These are phyloP conservation scores for Cremastobaeus sp. DNA, from an alignment of 2,888 invertebrate species.

Conservation along the genomic window DNA sequence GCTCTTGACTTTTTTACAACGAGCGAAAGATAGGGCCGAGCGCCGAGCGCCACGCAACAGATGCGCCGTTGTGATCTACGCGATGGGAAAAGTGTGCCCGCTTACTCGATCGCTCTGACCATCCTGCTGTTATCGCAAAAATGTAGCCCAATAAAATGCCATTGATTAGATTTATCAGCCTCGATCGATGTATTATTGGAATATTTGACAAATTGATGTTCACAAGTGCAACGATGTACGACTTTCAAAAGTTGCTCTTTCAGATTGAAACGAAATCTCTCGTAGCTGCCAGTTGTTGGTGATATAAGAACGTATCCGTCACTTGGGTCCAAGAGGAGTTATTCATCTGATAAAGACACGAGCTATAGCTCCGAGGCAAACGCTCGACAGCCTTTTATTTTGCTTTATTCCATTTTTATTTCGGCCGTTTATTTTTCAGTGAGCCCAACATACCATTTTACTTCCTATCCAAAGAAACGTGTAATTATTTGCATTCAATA, in stretches of 20 bases:
- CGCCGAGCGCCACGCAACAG: conserved; percentile 51
- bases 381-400: no score
- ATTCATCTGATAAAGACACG: conserved; percentile 65
- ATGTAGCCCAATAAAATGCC: no score
- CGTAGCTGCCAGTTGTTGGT: conserved; percentile 54
- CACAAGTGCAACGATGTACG: no score
- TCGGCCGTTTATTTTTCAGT: conserved; percentile 71
- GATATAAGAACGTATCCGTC: conserved; percentile 59
- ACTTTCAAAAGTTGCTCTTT: no score
- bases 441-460: conserved; percentile 63
- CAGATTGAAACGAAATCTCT: conserved; percentile 38
- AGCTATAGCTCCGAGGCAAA: no score
- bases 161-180: neutral
- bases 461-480: conserved; percentile 63
- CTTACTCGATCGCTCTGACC: conserved; percentile 38
- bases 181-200: no score
- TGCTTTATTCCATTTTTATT: no score
- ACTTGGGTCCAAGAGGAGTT: conserved; percentile 32
- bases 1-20: conserved; percentile 53
- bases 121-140: conserved; percentile 48
- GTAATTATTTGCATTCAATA: conserved; percentile 67
- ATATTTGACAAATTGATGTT: no score
- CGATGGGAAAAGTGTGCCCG: conserved; percentile 49
- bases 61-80: conserved; percentile 55
- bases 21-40: conserved; percentile 48